Evolutionary conservation across 2,113 vertebrate genomes (phyloP), one percentile per base, ranked within the genome.

Genomic region (Amia ocellicauda): DNA sequence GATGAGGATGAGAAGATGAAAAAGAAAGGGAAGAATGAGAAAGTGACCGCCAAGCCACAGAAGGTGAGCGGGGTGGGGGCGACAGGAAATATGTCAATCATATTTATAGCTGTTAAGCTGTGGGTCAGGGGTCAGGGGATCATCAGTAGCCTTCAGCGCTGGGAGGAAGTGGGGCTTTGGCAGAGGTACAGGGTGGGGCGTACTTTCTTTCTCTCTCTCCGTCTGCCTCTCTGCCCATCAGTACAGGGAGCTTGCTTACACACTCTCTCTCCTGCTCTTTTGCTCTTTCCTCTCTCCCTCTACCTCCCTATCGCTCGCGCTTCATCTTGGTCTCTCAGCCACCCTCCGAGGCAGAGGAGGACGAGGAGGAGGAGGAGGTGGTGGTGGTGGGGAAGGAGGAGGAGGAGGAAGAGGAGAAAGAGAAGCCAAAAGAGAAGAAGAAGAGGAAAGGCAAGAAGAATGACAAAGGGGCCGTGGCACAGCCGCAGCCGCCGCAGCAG

Each of bases 1-100:
- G 74, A 80, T 22, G 74, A 76, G 7, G 61, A 55, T 58, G 68
- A 80, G 40, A 77, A 66, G 5, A 70, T 79, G 61, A 85, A 76
- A 63, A 61, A 14, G 3, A 45, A 50, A 7, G 70, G 70, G 49
- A 81, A 74, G 40, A 72, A 55, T 49, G 74, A 71, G 64, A 75
- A 76, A 36, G 24, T 29, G 1, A 69, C 76, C 45, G n/a, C 55
- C 13, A 75, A 79, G 36, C 24, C 57, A 4, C 28, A 69, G 13
- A 86, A 77, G 80, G 86, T 84, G 22, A 51, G 72, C 60, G 50
- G 3, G 17, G 2, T 13, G 17, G 4, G 0, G 8, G 10, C 47
- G 20, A 23, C n/a, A n/a, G n/a, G n/a, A n/a, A n/a, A n/a, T n/a
- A n/a, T n/a, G n/a, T n/a, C n/a, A n/a, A n/a, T n/a, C n/a, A n/a